phyloP scores from a whole-genome alignment of 2,888 invertebrate genomes.

The Nymphalis urticae region DNA sequence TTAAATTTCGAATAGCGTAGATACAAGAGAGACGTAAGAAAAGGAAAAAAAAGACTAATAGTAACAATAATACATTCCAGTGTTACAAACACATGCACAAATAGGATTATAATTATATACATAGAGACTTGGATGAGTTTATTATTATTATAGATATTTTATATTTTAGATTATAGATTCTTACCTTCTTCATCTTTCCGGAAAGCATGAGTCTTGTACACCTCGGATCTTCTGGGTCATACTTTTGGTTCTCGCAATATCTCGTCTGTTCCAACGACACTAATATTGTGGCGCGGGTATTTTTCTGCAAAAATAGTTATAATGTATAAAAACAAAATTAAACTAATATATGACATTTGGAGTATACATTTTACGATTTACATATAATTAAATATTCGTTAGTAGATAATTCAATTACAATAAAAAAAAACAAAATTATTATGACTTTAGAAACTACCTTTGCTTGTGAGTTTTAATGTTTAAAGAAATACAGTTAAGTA shows the following conservation, averaged over 20 bases:
- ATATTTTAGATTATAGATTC: too few species aligned
- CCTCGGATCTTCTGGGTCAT: conserved; percentile 89
- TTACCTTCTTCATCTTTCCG: conserved; percentile 84
- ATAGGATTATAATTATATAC: too few species aligned
- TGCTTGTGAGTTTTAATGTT: too few species aligned
- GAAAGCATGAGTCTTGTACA: conserved; percentile 87
- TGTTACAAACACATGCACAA: too few species aligned
- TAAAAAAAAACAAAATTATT: not conserved
- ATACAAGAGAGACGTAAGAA: too few species aligned
- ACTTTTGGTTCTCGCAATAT: conserved; percentile 83
- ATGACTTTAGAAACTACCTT: not conserved
- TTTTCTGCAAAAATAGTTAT: conserved; percentile 70
- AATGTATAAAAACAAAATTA: not conserved
- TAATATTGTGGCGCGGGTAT: conserved; percentile 84
- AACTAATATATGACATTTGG: not conserved
- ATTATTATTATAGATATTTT: not conserved
- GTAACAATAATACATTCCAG: too few species aligned
- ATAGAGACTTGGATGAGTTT: too few species aligned
- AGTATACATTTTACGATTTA: not conserved
- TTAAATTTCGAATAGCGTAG: too few species aligned
- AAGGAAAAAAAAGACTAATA: too few species aligned
- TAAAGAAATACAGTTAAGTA: too few species aligned
- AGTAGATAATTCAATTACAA: not conserved
- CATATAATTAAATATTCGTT: too few species aligned
- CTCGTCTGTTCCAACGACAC: conserved; percentile 85